These are phyloP conservation scores for Sialis fuliginosa DNA, from an alignment of 2,888 invertebrate species.

Conservation along the genomic window DNA sequence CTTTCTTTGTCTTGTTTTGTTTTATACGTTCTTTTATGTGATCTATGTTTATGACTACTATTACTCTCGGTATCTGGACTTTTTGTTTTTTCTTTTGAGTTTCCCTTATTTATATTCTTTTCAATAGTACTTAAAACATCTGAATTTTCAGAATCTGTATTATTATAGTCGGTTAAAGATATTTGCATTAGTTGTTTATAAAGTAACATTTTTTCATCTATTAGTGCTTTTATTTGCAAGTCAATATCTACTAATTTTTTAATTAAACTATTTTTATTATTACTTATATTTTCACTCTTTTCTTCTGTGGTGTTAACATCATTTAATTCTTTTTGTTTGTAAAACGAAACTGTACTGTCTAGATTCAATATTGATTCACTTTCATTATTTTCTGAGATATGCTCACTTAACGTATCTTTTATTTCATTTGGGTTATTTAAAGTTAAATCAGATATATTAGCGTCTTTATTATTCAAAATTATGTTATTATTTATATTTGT, in stretches of 20 bases:
- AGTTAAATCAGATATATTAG: not conserved
- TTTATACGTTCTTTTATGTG: no score
- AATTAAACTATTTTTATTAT: no score
- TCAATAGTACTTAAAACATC: no score
- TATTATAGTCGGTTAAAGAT: no score
- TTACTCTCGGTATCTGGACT: no score
- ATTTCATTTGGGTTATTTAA: not conserved
- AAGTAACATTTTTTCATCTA: constrained; percentile 2
- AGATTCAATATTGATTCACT: not conserved
- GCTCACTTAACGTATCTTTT: not conserved
- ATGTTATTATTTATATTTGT: no score
- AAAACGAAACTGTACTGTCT: not conserved
- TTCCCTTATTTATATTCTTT: no score
- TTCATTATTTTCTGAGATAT: not conserved
- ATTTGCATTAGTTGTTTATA: not conserved
- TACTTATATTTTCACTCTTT: not conserved
- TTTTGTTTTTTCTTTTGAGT: no score
- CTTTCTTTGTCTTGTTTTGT: no score
- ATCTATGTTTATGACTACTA: no score
- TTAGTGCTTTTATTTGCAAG: constrained; percentile 1
- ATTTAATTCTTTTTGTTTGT: not conserved
- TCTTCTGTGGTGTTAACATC: not conserved
- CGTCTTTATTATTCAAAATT: no score
- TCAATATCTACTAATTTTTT: constrained; percentile 1
- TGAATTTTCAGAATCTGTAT: no score